Evolutionary conservation across 1,140 invertebrate species (phyloP), one percentile per base, ranked within the genome.

Genomic region (Chionoecetes opilio): DNA sequence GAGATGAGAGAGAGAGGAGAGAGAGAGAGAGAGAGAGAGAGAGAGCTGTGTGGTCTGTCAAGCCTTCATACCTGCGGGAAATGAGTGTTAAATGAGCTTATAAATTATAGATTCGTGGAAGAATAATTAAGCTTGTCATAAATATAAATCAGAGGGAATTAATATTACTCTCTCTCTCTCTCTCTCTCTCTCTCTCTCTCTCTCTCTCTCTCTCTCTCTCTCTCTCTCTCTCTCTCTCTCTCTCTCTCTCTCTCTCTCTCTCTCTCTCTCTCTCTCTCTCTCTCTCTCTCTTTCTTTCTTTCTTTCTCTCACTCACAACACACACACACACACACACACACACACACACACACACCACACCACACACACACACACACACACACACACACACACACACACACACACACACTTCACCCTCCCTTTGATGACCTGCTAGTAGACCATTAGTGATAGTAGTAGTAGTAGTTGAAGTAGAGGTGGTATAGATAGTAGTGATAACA

Each of bases 171-270:
- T 75, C 63, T 75, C 63, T 75, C 63, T 75, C 63, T 75, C 63
- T 75, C 63, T 75, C 63, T 75, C 63, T 75, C 63, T 75, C 63
- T 75, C 63, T 75, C 63, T 26, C n/a, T n/a, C 82, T 84, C 82
- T 84, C 82, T 84, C 82, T 84, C 82, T 84, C 82, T 84, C 82
- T 84, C 82, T 84, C 82, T 8, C 5, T 84, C 5, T 82, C 82
- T 82, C 82, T 82, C 82, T 82, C 82, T 82, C 82, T 82, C 82
- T 82, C 82, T 82, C 82, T 82, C 82, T 82, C 82, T 82, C 82
- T 82, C 82, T 82, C 82, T 82, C 82, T 82, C 82, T 82, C 82
- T 82, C 82, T 82, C 82, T 82, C 82, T 82, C 82, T 82, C 82
- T 82, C 82, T n/a, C 53, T 75, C 53, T 75, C 53, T 75, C 53